Conservation (phyloP, 2,888 invertebrate species). For the Drosophila ochracea region DNA sequence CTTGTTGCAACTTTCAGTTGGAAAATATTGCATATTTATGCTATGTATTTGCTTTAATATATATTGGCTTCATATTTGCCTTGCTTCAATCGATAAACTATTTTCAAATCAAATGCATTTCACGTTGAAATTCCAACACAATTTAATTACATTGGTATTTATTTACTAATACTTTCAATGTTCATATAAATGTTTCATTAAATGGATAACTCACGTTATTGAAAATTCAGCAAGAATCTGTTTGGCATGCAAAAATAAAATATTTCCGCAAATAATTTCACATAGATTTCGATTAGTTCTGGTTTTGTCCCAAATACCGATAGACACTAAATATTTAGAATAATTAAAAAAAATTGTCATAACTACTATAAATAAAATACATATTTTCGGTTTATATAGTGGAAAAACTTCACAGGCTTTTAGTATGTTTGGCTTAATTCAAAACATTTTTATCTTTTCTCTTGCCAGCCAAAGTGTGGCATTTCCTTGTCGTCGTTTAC, state of each 20-base stretch:
- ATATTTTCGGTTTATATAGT: not conserved
- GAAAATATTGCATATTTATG: conserved; percentile 2
- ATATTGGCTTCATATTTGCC: not conserved
- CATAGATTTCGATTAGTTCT: not conserved
- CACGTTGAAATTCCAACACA: not conserved
- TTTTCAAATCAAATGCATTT: conserved; percentile 10
- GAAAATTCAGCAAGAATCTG: not conserved
- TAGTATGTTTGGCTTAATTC: not conserved
- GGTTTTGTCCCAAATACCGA: not conserved
- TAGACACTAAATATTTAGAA: not conserved
- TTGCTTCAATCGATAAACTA: conserved; percentile 1
- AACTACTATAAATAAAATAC: not conserved
- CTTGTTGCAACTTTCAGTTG: conserved; percentile 3
- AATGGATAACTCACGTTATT: not conserved
- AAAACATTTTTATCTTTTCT: not conserved
- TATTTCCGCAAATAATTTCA: not conserved
- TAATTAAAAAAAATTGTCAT: not conserved
- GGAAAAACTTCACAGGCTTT: not conserved
- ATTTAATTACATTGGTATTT: not conserved
- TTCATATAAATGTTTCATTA: not conserved
- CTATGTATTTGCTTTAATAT: not conserved
- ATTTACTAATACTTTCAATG: not conserved
- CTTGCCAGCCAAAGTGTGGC: not conserved
- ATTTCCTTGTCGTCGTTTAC: conserved; percentile 10
- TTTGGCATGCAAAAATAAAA: not conserved